phyloP scores from a whole-genome alignment of 2,113 vertebrate species.

The Setophaga petechia region DNA sequence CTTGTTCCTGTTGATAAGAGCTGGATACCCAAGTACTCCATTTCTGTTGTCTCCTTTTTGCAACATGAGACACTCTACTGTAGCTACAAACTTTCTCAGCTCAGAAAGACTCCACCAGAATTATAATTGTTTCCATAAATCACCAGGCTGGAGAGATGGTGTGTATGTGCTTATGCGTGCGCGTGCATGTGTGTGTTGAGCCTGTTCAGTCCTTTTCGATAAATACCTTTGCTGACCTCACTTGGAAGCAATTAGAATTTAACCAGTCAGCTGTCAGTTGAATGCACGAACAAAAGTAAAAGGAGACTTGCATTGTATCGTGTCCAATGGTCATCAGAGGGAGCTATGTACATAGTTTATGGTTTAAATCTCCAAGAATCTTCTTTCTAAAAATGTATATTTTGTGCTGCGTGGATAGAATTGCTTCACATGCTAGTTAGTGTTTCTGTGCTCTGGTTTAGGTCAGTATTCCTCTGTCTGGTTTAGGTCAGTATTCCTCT shows the following conservation, averaged over 20 bases:
- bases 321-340: conserved; percentile 89
- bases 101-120: conserved; percentile 82
- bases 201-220: conserved; percentile 88
- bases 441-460: conserved; percentile 30
- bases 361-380: conserved; percentile 63
- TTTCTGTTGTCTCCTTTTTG: conserved; percentile 80
- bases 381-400: conserved; percentile 55
- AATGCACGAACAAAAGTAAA: conserved; percentile 80
- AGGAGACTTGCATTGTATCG: conserved; percentile 79
- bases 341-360: conserved; percentile 85
- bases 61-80: conserved; percentile 79
- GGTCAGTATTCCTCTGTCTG: not conserved
- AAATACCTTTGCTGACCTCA: conserved; percentile 99
- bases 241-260: conserved; percentile 96
- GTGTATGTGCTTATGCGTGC: conserved; percentile 61
- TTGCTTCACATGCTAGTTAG: not conserved
- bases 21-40: conserved; percentile 78
- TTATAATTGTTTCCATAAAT: conserved; percentile 90
- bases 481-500: conserved; percentile 16
- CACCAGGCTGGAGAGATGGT: conserved; percentile 77
- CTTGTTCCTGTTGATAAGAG: conserved; percentile 83
- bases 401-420: not conserved
- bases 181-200: conserved; percentile 79
- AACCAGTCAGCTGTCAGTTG: conserved; percentile 96
- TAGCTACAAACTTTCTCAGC: conserved; percentile 81